These are phyloP conservation scores for Choloepus didactylus DNA, from an alignment of 2,797 vertebrate genomes.

Conservation along the genomic window DNA sequence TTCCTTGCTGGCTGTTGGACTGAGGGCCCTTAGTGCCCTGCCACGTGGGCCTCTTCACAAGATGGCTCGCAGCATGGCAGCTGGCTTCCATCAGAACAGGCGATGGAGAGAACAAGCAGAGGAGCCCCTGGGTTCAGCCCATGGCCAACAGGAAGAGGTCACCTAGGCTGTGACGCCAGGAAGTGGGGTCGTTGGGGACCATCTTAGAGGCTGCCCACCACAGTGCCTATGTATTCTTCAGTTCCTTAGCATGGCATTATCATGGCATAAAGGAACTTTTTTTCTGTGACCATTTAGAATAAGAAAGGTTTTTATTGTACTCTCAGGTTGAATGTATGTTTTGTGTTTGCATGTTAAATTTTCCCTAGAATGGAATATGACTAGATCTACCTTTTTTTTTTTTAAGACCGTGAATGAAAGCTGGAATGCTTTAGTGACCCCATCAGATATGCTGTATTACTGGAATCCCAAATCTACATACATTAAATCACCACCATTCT, in stretches of 20 bases:
- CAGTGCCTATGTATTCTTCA: neutral
- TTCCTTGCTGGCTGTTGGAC: neutral
- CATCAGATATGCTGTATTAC: constrained; percentile 94
- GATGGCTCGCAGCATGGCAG: neutral
- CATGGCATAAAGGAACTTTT: neutral
- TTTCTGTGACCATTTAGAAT: neutral
- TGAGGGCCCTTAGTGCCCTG: neutral
- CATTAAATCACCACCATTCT: constrained; percentile 98
- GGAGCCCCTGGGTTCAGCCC: neutral
- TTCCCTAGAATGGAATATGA: constrained; percentile 30
- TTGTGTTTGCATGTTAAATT: constrained; percentile 8
- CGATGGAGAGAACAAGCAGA: neutral
- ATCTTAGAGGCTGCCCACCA: neutral
- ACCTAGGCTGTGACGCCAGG: neutral
- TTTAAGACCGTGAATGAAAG: constrained; percentile 95
- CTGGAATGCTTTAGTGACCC: constrained; percentile 95
- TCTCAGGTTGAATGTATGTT: constrained; percentile 18
- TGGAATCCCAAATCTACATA: constrained; percentile 98
- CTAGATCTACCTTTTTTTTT: neutral
- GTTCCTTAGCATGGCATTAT: neutral
- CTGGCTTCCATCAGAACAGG: neutral
- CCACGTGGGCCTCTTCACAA: neutral
- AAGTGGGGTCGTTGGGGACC: neutral
- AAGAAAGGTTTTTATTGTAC: neutral
- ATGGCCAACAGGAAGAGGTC: neutral